A percentile compares a stretch with the other conserved stretches of the same genome.
Conservation (phyloP, 2,113 vertebrate genomes). For the Oreochromis niloticus region DNA sequence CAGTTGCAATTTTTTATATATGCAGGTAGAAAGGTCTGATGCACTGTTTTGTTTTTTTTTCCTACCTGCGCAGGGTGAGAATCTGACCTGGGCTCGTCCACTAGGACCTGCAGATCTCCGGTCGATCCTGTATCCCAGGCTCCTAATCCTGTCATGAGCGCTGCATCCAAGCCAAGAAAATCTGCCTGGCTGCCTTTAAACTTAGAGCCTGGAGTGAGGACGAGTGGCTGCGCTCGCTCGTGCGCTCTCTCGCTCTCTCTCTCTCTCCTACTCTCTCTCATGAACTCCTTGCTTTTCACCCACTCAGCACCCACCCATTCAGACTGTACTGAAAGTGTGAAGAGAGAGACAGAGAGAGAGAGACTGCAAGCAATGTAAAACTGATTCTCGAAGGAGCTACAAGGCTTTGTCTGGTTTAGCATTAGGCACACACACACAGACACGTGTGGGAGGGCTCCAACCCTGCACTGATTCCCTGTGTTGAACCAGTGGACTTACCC, state of each 20-base stretch:
- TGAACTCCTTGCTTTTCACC: slow-evolving; percentile 26
- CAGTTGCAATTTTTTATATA: not conserved
- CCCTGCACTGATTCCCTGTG: not conserved
- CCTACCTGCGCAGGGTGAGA: slow-evolving; percentile 58
- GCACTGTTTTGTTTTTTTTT: not conserved
- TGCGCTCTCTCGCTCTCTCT: not conserved
- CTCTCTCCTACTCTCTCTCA: not conserved
- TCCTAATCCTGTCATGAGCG: slow-evolving; percentile 70
- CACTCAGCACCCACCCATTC: slow-evolving; percentile 42
- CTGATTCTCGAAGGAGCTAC: slow-evolving; percentile 23
- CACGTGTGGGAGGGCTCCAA: slow-evolving; percentile 25
- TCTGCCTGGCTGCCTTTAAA: slow-evolving; percentile 54
- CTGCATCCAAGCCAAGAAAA: slow-evolving; percentile 58
- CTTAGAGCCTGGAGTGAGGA: slow-evolving; percentile 37
- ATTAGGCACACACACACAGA: slow-evolving; percentile 12
- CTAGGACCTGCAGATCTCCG: slow-evolving; percentile 63
- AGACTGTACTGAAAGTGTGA: slow-evolving; percentile 12
- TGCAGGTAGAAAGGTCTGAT: not conserved
- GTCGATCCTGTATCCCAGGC: slow-evolving; percentile 62
- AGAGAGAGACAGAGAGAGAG: not conserved
- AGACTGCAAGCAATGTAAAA: slow-evolving; percentile 1
- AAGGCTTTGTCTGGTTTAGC: slow-evolving; percentile 37
- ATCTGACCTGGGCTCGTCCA: slow-evolving; percentile 47
- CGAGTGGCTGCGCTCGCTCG: slow-evolving; percentile 27
- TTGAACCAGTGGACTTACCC: not conserved